phyloP scores from a whole-genome alignment of 2,888 invertebrate species.

The Melangyna quadrimaculata region DNA sequence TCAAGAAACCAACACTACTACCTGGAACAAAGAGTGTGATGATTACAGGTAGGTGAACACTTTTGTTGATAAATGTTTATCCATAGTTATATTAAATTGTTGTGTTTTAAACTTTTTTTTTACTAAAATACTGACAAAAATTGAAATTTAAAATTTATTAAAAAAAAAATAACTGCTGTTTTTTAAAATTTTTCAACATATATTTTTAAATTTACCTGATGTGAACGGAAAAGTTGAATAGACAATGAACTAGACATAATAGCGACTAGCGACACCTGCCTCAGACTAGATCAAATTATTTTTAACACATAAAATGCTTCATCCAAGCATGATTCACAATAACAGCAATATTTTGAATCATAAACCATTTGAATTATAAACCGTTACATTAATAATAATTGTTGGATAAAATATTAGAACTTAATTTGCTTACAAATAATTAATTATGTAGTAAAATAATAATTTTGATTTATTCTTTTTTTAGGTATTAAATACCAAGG shows the following conservation, averaged over 20 bases:
- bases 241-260: not conserved
- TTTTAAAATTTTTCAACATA: not conserved
- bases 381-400: no score
- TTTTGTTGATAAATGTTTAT: not conserved
- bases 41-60: slow-evolving; percentile 80
- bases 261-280: slow-evolving; percentile 25
- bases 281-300: not conserved
- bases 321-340: slow-evolving; percentile 19
- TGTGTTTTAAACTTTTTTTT: no score
- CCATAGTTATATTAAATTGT: no score
- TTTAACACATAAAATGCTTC: not conserved
- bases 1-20: slow-evolving; percentile 81
- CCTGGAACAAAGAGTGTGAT: slow-evolving; percentile 80
- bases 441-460: not conserved
- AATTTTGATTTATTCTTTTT: not conserved
- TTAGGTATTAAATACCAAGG: slow-evolving; percentile 75
- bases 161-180: not conserved
- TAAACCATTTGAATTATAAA: not conserved
- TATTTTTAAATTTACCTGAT: not conserved
- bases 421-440: not conserved
- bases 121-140: no score
- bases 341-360: not conserved
- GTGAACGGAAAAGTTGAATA: not conserved
- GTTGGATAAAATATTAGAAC: not conserved
- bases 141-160: no score